Conservation (phyloP, 2,797 vertebrate genomes). For the Cheirogaleus major region DNA sequence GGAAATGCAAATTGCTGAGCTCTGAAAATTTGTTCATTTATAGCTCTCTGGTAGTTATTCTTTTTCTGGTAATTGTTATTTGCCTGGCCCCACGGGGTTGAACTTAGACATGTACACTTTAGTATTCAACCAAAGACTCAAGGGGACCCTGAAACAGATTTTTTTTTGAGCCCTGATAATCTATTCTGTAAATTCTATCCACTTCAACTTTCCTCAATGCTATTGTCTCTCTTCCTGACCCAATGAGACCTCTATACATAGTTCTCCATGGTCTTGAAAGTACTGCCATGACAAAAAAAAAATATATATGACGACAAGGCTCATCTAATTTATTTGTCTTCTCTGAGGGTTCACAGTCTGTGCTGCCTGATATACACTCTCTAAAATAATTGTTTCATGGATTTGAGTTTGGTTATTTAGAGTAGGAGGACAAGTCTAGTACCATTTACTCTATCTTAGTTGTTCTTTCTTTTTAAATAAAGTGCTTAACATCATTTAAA, state of each 20-base stretch:
- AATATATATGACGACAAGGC: background rate
- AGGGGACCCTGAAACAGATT: background rate
- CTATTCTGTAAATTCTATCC: background rate
- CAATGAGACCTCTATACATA: background rate
- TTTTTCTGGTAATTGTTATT: background rate
- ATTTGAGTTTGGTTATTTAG: background rate
- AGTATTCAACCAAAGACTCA: background rate
- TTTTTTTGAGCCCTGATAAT: background rate
- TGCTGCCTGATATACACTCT: background rate
- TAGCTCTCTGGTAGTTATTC: background rate
- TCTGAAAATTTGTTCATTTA: background rate
- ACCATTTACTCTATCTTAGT: background rate
- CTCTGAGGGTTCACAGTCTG: background rate
- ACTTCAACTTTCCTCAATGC: background rate
- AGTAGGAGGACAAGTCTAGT: background rate
- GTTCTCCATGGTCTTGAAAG: background rate
- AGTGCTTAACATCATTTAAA: background rate
- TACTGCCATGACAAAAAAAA: background rate
- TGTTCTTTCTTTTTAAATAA: background rate
- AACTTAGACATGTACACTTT: background rate
- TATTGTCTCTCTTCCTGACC: background rate
- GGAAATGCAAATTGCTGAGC: background rate
- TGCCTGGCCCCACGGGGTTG: background rate
- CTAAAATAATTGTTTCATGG: background rate
- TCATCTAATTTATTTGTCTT: background rate